Percentiles rank a stretch among this genome's conserved stretches.
phyloP scores from a whole-genome alignment of 2,113 vertebrate genomes.

The Rhinoderma darwinii region DNA sequence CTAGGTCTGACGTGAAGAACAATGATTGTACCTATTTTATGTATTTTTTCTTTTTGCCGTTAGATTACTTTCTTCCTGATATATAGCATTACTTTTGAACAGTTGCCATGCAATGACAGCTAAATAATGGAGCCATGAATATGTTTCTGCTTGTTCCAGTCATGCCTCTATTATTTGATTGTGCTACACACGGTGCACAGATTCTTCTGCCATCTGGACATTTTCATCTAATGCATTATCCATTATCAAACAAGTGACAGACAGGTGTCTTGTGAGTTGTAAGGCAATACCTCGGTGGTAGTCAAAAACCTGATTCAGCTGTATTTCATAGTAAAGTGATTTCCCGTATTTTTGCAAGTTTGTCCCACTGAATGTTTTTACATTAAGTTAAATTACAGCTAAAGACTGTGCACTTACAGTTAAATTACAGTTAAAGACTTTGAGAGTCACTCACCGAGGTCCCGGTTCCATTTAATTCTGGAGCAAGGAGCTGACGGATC shows the following conservation, averaged over 20 bases:
- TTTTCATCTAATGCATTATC: conserved; percentile 14
- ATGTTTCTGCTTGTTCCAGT: conserved; percentile 15
- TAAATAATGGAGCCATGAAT: conserved; percentile 15
- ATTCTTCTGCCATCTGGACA: conserved; percentile 16
- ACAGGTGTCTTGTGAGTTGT: neutral
- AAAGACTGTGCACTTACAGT: no score
- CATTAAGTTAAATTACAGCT: no score
- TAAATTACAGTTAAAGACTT: no score
- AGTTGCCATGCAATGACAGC: neutral
- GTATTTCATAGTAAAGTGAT: neutral
- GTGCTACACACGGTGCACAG: neutral
- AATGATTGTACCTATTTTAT: neutral
- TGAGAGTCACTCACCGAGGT: no score
- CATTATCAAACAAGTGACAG: conserved; percentile 3
- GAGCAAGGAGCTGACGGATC: no score
- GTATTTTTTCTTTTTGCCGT: neutral
- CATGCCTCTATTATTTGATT: conserved; percentile 15
- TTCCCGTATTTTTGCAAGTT: neutral
- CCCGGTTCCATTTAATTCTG: no score
- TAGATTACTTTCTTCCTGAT: neutral
- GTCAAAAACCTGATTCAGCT: neutral
- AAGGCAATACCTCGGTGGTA: neutral
- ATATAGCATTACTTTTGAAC: neutral
- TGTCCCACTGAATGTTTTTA: neutral
- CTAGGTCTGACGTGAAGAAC: no score